phyloP scores from a whole-genome alignment of 2,113 vertebrate species.

The Odocoileus virginianus region DNA sequence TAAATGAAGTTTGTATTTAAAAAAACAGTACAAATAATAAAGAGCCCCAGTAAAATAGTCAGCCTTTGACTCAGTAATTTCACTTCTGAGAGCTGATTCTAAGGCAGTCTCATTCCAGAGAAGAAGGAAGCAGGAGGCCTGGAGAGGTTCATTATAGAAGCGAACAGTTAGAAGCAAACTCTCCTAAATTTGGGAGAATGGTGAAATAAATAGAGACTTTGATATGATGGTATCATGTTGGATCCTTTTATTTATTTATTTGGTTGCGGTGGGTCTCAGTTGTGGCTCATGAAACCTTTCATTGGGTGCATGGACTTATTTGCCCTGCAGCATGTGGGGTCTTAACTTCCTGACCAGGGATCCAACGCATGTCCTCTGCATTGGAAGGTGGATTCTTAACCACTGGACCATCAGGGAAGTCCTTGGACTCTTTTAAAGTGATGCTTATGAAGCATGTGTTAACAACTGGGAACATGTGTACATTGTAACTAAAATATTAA shows the following conservation, averaged over 20 bases:
- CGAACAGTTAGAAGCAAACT: neutral
- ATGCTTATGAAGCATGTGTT: neutral
- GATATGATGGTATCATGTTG: too few relatives aligned
- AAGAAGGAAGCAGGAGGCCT: neutral
- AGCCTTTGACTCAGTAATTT: neutral
- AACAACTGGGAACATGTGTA: fast-evolving
- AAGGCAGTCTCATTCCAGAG: neutral
- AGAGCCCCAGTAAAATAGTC: neutral
- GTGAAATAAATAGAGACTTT: fast-evolving
- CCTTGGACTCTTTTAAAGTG: too few relatives aligned
- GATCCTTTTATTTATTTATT: neutral
- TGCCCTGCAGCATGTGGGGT: neutral
- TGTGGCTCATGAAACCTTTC: neutral
- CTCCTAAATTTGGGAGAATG: fast-evolving
- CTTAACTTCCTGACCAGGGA: neutral
- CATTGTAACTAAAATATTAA: neutral
- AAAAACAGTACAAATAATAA: neutral
- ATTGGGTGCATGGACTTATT: neutral
- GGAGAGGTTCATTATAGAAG: neutral
- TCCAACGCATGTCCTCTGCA: neutral
- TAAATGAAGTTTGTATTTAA: neutral
- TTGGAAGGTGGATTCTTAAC: neutral
- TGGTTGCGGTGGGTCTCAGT: neutral
- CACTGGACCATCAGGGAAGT: neutral
- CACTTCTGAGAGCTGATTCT: neutral